phyloP scores from a whole-genome alignment of 1,140 invertebrate genomes.

The Gryon sp. region DNA sequence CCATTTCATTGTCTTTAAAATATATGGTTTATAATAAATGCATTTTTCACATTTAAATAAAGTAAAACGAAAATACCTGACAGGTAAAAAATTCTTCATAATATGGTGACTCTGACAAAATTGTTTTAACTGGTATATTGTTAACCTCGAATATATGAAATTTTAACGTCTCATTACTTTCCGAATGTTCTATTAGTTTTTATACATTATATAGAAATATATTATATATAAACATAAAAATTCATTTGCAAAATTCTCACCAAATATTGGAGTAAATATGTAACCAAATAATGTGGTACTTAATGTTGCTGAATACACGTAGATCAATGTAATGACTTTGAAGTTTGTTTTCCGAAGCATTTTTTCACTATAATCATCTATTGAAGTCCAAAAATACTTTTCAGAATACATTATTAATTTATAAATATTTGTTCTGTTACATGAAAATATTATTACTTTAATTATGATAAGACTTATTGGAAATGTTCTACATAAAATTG shows the following conservation, averaged over 20 bases:
- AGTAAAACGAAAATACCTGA: conserved; percentile 37
- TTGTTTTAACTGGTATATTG: conserved; percentile 14
- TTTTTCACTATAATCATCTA: conserved; percentile 25
- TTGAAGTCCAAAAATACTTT: conserved; percentile 38
- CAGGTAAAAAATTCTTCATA: conserved; percentile 29
- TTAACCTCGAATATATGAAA: conserved; percentile 31
- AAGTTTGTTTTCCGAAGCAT: conserved; percentile 23
- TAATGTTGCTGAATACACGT: conserved; percentile 26
- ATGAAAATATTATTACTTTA: conserved; percentile 44
- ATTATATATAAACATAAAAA: too few species aligned
- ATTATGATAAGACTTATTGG: conserved; percentile 45
- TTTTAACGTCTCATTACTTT: conserved; percentile 4
- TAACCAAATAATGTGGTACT: conserved; percentile 47
- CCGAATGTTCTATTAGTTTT: conserved; percentile 26
- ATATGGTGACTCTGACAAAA: conserved; percentile 22
- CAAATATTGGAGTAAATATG: conserved; percentile 48
- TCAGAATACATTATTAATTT: conserved; percentile 33
- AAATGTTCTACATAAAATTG: conserved; percentile 43
- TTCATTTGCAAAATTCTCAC: too few species aligned
- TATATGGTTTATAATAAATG: too few species aligned
- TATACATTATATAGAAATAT: too few species aligned
- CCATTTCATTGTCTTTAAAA: too few species aligned
- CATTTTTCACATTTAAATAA: too few species aligned
- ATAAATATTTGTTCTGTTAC: conserved; percentile 28
- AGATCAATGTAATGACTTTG: conserved; percentile 19